Percentiles rank a stretch among this genome's conserved stretches.
phyloP scores from a whole-genome alignment of 1,140 invertebrate species.

The Monomorium pharaonis region DNA sequence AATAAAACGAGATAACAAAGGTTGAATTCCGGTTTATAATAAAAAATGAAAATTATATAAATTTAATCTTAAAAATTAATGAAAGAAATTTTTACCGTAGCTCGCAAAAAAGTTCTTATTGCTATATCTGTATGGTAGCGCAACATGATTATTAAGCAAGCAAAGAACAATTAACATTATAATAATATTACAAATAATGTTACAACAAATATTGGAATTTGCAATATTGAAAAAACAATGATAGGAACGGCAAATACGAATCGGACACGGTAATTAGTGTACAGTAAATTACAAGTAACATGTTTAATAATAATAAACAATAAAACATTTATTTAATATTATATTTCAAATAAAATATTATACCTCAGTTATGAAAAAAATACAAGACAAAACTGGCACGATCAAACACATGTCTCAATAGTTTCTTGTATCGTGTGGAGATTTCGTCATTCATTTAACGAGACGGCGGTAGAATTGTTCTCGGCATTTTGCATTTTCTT shows the following conservation, averaged over 20 bases:
- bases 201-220: no score
- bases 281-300: no score
- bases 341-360: no score
- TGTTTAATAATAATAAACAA: no score
- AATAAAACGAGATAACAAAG: background rate
- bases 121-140: background rate
- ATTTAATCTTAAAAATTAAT: background rate
- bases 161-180: background rate
- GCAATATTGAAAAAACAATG: no score
- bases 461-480: slow-evolving; percentile 38
- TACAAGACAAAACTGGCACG: slow-evolving; percentile 15
- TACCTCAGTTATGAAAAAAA: no score
- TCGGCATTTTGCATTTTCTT: slow-evolving; percentile 59
- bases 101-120: background rate
- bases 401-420: slow-evolving; percentile 15
- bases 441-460: slow-evolving; percentile 65
- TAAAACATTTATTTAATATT: no score
- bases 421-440: slow-evolving; percentile 41
- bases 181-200: no score
- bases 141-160: background rate
- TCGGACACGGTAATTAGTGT: no score
- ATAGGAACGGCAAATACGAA: no score
- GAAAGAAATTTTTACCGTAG: background rate
- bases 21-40: background rate
- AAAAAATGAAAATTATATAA: background rate